Evolutionary conservation across 2,888 invertebrate species (phyloP), one percentile per base, ranked within the genome.

Genomic region (Dryobota labecula): DNA sequence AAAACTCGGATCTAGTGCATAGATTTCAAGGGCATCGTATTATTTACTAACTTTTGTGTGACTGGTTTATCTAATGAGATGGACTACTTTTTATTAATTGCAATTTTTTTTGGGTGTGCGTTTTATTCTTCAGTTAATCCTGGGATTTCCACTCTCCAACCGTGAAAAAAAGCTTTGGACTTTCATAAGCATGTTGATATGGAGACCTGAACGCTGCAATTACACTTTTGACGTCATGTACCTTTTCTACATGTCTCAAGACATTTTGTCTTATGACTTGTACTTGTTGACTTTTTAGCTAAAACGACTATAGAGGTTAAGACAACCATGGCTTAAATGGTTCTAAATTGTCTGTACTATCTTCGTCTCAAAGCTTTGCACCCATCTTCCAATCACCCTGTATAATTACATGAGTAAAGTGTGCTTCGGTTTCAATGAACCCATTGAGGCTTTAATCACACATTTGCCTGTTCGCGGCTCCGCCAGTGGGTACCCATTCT

Each of bases 11-110:
- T 68, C 65, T 66, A 54, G 82, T 73, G 73, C 73, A 75, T 63
- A 66, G 56, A 56, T 82, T 76, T 73, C 78, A 80, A 80, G 83
- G 83, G 67, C 41, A 78, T n/a, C 64, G 53, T 47, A 65, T 62
- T 78, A 82, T 80, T 82, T 79, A 79, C 82, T 56, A 72, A 78
- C 57, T 82, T 82, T 57, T 27, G 30, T 5, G 27, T 8, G n/a
- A 30, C 41, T 51, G 30, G 45, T 72, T 8, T 51, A 30, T 51
- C 11, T 77, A 68, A 68, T 62, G 60, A 64, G 13, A 71, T 45
- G 33, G 33, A 36, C 13, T n/a, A 24, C 2, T 56, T 65, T 24
- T 43, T 30, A 13, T 24, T n/a, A 7, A 15, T 5, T 45, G 15
- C 1, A n/a, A 8, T 18, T n/a, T 15, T 9, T 8, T 20, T n/a